A percentile compares a stretch with the other conserved stretches of the same genome.
Evolutionary conservation across 2,888 invertebrate genomes (phyloP).

Genomic region (Eustalomyia histrio): DNA sequence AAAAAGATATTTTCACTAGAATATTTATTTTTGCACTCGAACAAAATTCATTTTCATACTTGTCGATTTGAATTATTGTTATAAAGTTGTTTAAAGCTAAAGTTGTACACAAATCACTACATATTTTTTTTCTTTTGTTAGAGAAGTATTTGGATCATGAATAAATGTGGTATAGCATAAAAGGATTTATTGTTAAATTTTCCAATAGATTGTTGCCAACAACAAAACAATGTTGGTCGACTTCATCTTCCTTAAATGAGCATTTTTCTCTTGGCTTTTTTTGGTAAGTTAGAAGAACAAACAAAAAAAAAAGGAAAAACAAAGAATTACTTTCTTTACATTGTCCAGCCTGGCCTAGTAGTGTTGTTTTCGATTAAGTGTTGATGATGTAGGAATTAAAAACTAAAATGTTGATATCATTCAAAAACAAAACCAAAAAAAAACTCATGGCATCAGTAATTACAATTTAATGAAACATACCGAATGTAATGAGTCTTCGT

Average conservation of each 20-base stretch:
- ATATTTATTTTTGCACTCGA: not conserved
- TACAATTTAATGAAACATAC: slow-evolving; percentile 14
- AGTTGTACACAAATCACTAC: slow-evolving; percentile 63
- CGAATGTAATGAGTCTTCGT: slow-evolving; percentile 36
- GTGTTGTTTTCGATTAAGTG: slow-evolving; percentile 11
- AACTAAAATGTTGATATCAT: slow-evolving; percentile 3
- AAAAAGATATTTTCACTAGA: not conserved
- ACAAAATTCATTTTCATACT: slow-evolving; percentile 55
- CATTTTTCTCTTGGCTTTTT: slow-evolving; percentile 16
- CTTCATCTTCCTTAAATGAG: slow-evolving; percentile 35
- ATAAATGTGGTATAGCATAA: slow-evolving; percentile 45
- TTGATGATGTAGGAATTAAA: slow-evolving; percentile 8
- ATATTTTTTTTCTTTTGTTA: slow-evolving; percentile 16
- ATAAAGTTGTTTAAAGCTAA: slow-evolving; percentile 55
- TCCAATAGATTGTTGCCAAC: slow-evolving; percentile 40
- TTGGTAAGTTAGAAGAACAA: slow-evolving; percentile 28
- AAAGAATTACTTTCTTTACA: slow-evolving; percentile 10
- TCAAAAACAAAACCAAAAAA: not conserved
- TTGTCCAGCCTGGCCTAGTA: slow-evolving; percentile 34
- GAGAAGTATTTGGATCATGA: slow-evolving; percentile 45
- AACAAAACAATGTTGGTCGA: slow-evolving; percentile 44
- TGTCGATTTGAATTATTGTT: slow-evolving; percentile 66
- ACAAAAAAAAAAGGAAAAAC: not conserved
- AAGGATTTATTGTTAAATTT: slow-evolving; percentile 59
- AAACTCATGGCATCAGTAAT: not conserved